These are phyloP conservation scores for Andrena cerasifolii DNA, from an alignment of 1,140 invertebrate genomes.

Conservation along the genomic window DNA sequence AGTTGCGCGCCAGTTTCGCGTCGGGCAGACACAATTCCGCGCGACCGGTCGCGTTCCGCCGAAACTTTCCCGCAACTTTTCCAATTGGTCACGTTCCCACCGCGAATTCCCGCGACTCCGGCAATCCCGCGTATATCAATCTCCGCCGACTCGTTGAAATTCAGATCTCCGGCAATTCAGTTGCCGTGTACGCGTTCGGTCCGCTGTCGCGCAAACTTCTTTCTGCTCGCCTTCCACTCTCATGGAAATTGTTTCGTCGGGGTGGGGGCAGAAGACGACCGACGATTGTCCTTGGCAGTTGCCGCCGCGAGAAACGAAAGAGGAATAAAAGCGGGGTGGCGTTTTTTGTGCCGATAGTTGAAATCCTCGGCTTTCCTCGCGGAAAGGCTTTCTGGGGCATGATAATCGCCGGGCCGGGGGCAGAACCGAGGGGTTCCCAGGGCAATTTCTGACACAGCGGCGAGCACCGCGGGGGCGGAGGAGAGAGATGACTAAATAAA, in stretches of 20 bases:
- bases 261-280: too few relatives aligned
- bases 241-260: background rate
- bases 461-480: background rate
- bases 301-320: background rate
- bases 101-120: slow-evolving; percentile 1
- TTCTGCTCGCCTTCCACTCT: background rate
- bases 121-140: slow-evolving; percentile 5
- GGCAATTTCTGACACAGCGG: slow-evolving; percentile 33
- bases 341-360: slow-evolving; percentile 9
- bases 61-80: slow-evolving; percentile 29
- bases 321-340: too few relatives aligned
- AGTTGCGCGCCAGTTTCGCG: slow-evolving; percentile 54
- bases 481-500: slow-evolving; percentile 56
- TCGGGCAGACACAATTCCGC: background rate
- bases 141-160: slow-evolving; percentile 16
- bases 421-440: slow-evolving; percentile 10
- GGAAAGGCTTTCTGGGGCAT: slow-evolving; percentile 28
- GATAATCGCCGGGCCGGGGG: slow-evolving; percentile 40
- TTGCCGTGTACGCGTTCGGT: background rate
- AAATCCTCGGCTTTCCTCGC: slow-evolving; percentile 18
- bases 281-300: background rate
- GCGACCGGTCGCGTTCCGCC: slow-evolving; percentile 11
- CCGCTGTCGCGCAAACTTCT: background rate
- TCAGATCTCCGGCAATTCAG: slow-evolving; percentile 19
- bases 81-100: slow-evolving; percentile 38